Evolutionary conservation across 2,797 vertebrate species (phyloP), one percentile per base, ranked within the genome.

Genomic region (Xenopus petersii): DNA sequence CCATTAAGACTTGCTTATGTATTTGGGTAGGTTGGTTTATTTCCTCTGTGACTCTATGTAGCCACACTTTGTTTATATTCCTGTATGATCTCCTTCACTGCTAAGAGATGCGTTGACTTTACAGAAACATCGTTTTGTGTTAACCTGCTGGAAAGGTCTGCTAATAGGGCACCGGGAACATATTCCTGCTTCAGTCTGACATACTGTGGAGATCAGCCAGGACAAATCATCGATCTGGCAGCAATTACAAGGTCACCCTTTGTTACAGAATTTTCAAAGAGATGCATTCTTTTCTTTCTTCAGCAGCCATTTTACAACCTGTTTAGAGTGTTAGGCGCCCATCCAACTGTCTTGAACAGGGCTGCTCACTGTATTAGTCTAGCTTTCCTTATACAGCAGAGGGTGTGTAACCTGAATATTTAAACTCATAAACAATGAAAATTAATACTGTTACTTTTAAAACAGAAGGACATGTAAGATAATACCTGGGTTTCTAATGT

Each of bases 181-280:
- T 55, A 74, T 64, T 73, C 16, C 60, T 78, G 46, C 36, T 74
- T 73, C 76, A 64, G 71, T 70, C 42, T 69, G 66, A 73, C 66
- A 65, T 70, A 46, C 49, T 70, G 54, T 74, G 66, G 66, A 73
- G 71, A 78, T 73, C 76, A 74, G 60, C 66, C 71, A 74, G 76
- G 71, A 78, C 71, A 73, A 73, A 61, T 60, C 70, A 73, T 74
- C 65, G 76, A 78, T 78, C 76, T 74, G 61, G 61, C 76, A 78
- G 71, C 76, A 78, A 73, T 78, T 73, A 74, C 76, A 78, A 78
- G 76, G 71, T 78, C 76, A 74, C 63, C 73, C 60, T 73, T 78
- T 78, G 76, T 78, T 71, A 74, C 71, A 64, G 65, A 51, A 68
- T 73, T 69, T 78, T 78, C 76, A 78, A 70, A 61, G 59, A 74